Conservation (phyloP, 1,140 invertebrate species). For the Pseudachorutes palmiensis region DNA sequence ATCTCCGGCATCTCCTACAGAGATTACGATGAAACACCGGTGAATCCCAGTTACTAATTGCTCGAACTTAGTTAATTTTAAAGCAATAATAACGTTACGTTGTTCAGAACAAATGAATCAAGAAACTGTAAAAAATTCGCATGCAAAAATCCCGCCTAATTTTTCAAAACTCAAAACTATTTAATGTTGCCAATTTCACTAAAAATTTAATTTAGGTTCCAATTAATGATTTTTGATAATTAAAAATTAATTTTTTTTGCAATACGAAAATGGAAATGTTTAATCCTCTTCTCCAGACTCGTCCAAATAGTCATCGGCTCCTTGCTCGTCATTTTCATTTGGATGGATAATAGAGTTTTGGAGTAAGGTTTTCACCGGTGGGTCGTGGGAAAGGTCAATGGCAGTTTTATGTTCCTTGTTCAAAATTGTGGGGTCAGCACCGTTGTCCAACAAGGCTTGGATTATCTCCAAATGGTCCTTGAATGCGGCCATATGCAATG, state of each 20-base stretch:
- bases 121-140: no score
- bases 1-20: no score
- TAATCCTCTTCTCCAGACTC: conserved; percentile 19
- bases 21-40: no score
- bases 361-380: conserved; percentile 44
- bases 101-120: no score
- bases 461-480: conserved; percentile 55
- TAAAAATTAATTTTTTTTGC: not conserved
- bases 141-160: no score
- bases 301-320: conserved; percentile 18
- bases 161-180: no score
- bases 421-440: conserved; percentile 48
- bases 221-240: not conserved
- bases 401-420: conserved; percentile 52
- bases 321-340: not conserved
- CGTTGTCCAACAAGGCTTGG: conserved; percentile 52
- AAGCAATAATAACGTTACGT: no score
- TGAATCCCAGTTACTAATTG: no score
- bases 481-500: conserved; percentile 51
- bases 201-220: no score
- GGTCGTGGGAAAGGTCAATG: conserved; percentile 48
- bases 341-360: conserved; percentile 9
- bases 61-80: no score
- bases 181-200: no score
- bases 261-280: not conserved